A percentile compares a stretch with the other conserved stretches of the same genome.
These are phyloP conservation scores for Malthinus flaveolus DNA, from an alignment of 2,888 invertebrate species.

Conservation along the genomic window DNA sequence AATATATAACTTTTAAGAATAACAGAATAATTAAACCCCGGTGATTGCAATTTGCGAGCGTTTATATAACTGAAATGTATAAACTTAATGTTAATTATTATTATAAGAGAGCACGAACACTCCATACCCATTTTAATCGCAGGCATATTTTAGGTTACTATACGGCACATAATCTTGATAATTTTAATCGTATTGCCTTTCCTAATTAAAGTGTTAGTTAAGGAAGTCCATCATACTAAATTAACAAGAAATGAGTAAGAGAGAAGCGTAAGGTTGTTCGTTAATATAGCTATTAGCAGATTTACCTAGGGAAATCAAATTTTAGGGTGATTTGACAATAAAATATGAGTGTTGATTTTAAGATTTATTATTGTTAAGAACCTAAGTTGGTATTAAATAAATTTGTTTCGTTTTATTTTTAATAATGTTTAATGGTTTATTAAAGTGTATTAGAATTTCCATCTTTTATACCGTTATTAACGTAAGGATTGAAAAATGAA, in stretches of 20 bases:
- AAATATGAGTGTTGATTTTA: conserved; percentile 23
- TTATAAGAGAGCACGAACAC: background rate
- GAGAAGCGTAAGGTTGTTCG: conserved; percentile 12
- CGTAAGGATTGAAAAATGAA: no score
- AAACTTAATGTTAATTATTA: conserved; percentile 12
- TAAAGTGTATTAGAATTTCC: no score
- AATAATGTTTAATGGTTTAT: no score
- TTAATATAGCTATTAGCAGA: conserved; percentile 24
- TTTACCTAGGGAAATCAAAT: conserved; percentile 26
- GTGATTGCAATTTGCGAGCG: no score
- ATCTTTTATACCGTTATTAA: no score
- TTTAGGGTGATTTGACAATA: conserved; percentile 13
- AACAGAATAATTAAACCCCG: no score
- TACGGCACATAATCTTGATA: conserved; percentile 21
- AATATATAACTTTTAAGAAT: no score
- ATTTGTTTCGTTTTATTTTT: no score
- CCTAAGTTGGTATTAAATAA: no score
- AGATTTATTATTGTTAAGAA: conserved; percentile 9
- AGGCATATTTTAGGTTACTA: background rate
- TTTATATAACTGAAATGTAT: background rate
- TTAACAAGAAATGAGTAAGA: conserved; percentile 27
- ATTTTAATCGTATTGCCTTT: conserved; percentile 29
- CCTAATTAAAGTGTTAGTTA: conserved; percentile 29
- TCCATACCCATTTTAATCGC: no score
- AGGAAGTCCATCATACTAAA: conserved; percentile 28